Evolutionary conservation across 2,888 invertebrate species (phyloP).

Genomic region (Netelia melanura): DNA sequence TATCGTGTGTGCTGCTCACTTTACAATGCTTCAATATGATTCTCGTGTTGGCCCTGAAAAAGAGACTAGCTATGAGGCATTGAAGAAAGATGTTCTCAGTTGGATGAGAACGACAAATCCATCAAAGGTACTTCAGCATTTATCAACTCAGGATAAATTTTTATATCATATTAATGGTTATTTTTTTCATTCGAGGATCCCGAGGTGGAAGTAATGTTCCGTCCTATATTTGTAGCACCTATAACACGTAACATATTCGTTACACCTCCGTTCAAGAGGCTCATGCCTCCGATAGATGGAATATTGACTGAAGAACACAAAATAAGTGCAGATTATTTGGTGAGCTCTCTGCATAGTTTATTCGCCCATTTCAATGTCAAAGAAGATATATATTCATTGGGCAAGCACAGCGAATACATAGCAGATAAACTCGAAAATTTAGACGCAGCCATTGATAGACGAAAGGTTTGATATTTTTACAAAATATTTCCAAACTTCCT

Average conservation of each 20-base stretch:
- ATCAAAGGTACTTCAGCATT: constrained; percentile 71
- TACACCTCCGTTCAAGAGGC: constrained; percentile 87
- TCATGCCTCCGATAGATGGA: constrained; percentile 87
- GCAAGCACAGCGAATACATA: constrained; percentile 87
- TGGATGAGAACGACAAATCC: constrained; percentile 85
- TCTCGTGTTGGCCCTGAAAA: constrained; percentile 82
- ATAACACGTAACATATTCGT: constrained; percentile 88
- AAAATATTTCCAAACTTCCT: constrained; percentile 79
- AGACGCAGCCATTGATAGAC: constrained; percentile 81
- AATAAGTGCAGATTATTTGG: constrained; percentile 75
- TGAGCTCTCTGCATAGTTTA: constrained; percentile 78
- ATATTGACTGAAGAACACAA: constrained; percentile 76
- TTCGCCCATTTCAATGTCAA: constrained; percentile 87
- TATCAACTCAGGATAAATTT: constrained; percentile 30
- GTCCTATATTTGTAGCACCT: constrained; percentile 87
- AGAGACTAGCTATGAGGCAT: constrained; percentile 82
- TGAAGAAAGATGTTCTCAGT: constrained; percentile 84
- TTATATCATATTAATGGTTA: constrained; percentile 25
- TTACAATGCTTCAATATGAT: constrained; percentile 86
- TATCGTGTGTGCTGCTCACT: constrained; percentile 87
- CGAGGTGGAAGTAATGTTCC: constrained; percentile 87
- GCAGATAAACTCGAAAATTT: constrained; percentile 78
- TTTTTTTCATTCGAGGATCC: constrained; percentile 86
- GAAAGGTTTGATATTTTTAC: constrained; percentile 83
- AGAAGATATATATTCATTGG: constrained; percentile 89